Percentiles rank a stretch among this genome's conserved stretches.
phyloP scores from a whole-genome alignment of 2,113 vertebrate genomes.

The Cranoglanis bouderius region DNA sequence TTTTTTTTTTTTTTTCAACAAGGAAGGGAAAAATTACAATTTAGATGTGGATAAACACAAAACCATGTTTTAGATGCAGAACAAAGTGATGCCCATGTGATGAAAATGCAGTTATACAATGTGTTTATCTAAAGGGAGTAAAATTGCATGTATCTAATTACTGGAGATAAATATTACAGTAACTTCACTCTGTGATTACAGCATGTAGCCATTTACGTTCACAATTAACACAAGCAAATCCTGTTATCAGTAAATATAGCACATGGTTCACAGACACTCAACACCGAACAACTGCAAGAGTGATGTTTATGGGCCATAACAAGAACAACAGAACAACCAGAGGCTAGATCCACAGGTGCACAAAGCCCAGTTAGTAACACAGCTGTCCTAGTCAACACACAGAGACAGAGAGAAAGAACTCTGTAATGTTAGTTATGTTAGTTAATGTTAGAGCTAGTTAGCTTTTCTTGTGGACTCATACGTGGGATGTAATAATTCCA shows the following conservation, averaged over 20 bases:
- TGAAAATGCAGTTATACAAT: constrained; percentile 73
- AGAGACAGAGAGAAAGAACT: not conserved
- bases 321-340: constrained; percentile 8
- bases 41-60: constrained; percentile 72
- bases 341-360: constrained; percentile 72
- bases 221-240: constrained; percentile 80
- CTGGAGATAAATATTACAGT: constrained; percentile 76
- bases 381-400: not conserved
- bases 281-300: constrained; percentile 30
- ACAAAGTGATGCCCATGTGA: constrained; percentile 72
- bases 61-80: constrained; percentile 64
- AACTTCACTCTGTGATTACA: constrained; percentile 73
- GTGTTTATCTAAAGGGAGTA: constrained; percentile 67
- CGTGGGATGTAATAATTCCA: not conserved
- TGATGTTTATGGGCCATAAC: not conserved
- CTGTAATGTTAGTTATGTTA: not conserved
- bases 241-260: constrained; percentile 81
- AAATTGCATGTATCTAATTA: constrained; percentile 62
- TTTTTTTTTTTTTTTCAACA: not conserved
- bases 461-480: not conserved
- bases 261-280: constrained; percentile 49
- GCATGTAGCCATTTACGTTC: constrained; percentile 66
- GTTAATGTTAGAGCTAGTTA: not conserved
- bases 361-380: constrained; percentile 65
- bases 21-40: constrained; percentile 55